These are phyloP conservation scores for Salvelinus sp. DNA, from an alignment of 2,113 vertebrate species.

Conservation along the genomic window DNA sequence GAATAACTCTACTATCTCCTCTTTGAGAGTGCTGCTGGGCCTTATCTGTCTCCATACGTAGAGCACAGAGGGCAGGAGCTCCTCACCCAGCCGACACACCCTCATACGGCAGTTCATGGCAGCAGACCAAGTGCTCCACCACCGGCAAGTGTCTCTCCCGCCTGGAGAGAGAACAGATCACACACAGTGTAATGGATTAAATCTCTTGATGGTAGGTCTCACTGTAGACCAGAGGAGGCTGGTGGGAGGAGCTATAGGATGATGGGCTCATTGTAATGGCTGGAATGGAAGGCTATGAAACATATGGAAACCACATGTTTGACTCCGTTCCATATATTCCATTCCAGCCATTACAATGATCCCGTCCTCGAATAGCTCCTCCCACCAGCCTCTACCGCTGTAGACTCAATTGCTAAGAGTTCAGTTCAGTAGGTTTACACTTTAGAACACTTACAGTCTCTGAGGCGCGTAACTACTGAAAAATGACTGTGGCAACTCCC, in stretches of 20 bases:
- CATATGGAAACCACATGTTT: too few relatives aligned
- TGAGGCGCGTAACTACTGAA: neutral
- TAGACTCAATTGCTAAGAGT: neutral
- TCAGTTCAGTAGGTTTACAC: too few relatives aligned
- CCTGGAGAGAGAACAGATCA: slow-evolving; percentile 37
- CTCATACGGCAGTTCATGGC: slow-evolving; percentile 82
- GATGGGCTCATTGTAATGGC: too few relatives aligned
- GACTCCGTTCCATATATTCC: too few relatives aligned
- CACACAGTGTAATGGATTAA: too few relatives aligned
- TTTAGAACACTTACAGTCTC: neutral
- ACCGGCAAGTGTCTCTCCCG: slow-evolving; percentile 81
- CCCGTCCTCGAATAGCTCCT: too few relatives aligned
- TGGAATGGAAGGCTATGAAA: too few relatives aligned
- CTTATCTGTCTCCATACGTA: slow-evolving; percentile 84
- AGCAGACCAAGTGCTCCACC: slow-evolving; percentile 82
- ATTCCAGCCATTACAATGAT: too few relatives aligned
- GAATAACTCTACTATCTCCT: slow-evolving; percentile 87
- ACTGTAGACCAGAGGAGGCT: too few relatives aligned
- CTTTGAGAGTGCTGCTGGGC: slow-evolving; percentile 84
- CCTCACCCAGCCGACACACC: slow-evolving; percentile 87
- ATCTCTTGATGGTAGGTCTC: too few relatives aligned
- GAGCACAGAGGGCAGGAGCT: slow-evolving; percentile 83
- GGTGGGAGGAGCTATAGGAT: too few relatives aligned
- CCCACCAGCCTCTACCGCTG: too few relatives aligned
- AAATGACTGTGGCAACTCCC: neutral